Evolutionary conservation across 2,888 invertebrate genomes (phyloP).

Genomic region (Cataglyphis albicans): DNA sequence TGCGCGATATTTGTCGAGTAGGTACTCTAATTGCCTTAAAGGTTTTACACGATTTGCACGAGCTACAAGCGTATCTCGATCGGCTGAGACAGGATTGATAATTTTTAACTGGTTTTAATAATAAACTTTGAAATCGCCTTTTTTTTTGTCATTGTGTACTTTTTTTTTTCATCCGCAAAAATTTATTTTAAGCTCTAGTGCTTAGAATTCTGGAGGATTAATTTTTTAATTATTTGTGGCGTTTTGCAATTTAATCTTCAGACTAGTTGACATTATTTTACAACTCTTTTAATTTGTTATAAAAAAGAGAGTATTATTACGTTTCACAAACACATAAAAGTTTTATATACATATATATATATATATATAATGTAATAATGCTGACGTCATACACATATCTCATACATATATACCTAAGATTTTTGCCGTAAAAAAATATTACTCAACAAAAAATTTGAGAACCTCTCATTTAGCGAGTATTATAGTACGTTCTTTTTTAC

Average conservation of each 20-base stretch:
- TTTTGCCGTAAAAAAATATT: neutral
- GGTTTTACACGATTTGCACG: conserved; percentile 41
- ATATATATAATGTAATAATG: neutral
- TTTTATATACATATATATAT: neutral
- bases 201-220: neutral
- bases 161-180: neutral
- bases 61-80: conserved; percentile 9
- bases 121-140: conserved; percentile 13
- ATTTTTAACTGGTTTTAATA: conserved; percentile 32
- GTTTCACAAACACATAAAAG: neutral
- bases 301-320: neutral
- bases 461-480: neutral
- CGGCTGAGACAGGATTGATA: conserved; percentile 17
- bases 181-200: neutral
- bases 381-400: no score
- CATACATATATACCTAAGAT: neutral
- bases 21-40: conserved; percentile 51
- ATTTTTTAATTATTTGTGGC: neutral
- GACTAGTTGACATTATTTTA: neutral
- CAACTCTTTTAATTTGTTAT: neutral
- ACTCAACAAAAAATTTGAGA: conserved; percentile 8
- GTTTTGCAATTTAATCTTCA: neutral
- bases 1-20: conserved; percentile 44
- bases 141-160: neutral
- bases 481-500: conserved; percentile 6